phyloP scores from a whole-genome alignment of 2,888 invertebrate species.

The Netelia melanura region DNA sequence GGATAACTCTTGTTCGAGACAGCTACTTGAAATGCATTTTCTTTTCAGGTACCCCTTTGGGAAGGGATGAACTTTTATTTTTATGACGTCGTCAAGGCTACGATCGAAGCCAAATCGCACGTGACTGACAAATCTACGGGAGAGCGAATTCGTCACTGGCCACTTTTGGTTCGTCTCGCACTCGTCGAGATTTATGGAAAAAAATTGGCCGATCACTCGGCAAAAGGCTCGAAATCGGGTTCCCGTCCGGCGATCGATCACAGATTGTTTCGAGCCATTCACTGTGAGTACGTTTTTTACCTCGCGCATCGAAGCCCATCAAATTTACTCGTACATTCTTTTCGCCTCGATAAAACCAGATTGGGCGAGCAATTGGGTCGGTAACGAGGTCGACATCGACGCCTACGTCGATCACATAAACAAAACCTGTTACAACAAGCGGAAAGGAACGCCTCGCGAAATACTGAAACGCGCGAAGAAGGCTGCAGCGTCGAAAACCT shows the following conservation, averaged over 20 bases:
- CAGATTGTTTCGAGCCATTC: slow-evolving; percentile 18
- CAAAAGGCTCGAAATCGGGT: slow-evolving; percentile 25
- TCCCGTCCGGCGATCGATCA: slow-evolving; percentile 34
- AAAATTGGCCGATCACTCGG: slow-evolving; percentile 32
- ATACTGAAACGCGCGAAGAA: slow-evolving; percentile 19
- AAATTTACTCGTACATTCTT: neutral
- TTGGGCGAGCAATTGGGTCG: slow-evolving; percentile 36
- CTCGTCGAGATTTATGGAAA: slow-evolving; percentile 27
- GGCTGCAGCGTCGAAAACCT: neutral
- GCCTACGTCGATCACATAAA: slow-evolving; percentile 39
- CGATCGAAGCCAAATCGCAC: slow-evolving; percentile 21
- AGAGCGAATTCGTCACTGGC: slow-evolving; percentile 21
- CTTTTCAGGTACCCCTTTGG: slow-evolving; percentile 12
- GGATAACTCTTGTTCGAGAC: neutral
- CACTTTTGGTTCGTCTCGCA: slow-evolving; percentile 18
- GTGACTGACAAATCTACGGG: slow-evolving; percentile 28
- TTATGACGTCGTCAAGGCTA: slow-evolving; percentile 9
- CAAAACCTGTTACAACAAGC: slow-evolving; percentile 32
- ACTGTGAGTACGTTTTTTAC: slow-evolving; percentile 5
- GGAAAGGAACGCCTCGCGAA: slow-evolving; percentile 17
- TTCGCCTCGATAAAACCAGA: neutral
- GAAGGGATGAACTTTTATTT: slow-evolving; percentile 38
- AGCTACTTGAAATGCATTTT: neutral
- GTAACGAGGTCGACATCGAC: slow-evolving; percentile 28
- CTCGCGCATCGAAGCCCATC: neutral